Base-by-base conservation (phyloP, 2,797 vertebrate genomes). In the Xerus rutilus region DNA sequence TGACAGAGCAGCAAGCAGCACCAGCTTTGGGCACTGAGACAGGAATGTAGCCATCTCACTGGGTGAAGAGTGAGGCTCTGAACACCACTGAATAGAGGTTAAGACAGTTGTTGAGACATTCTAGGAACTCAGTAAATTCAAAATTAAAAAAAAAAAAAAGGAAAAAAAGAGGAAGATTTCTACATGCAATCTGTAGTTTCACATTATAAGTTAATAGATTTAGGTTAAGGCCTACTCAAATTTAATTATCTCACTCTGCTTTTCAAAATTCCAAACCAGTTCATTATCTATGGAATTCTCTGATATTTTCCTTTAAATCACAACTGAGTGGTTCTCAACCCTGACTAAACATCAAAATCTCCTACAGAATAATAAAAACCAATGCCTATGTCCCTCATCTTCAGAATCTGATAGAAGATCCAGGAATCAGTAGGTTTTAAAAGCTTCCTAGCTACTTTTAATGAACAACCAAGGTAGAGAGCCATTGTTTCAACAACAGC, bases 261-360 rank as follows among this genome's bases (percentile, higher is more conserved):
- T 67, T 93, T 79, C 52, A 64, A 23, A 91, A 49, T 57, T 92
- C 39, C 59, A 89, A 93, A 79, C 30, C 25, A 85, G 64, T 87
- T 96, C 18, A 85, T 87, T 93, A 87, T 78, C 67, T 35, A 45
- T 78, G 43, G 64, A 76, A 74, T 85, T 89, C 39, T 88, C 47
- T 52, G 67, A 59, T 70, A 89, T 30, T 96, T 95, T 93, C n/a
- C 52, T 96, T 89, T 87, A 90, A 91, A 28, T 92, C 83, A 94
- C 10, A 95, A 59, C 3, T 65, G 25, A 45, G 17, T 78, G 67
- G n/a, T 92, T 95, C 77, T 89, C 86, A 74, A 52, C 15, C 35
- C 59, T 86, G 57, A 74, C 87, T 93, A 85, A 72, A 78, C 6
- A 92, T 69, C 72, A 90, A 72, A 91, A 79, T 91, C 64, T 86